phyloP scores from a whole-genome alignment of 2,797 vertebrate genomes.

The Pelodytes ibericus region DNA sequence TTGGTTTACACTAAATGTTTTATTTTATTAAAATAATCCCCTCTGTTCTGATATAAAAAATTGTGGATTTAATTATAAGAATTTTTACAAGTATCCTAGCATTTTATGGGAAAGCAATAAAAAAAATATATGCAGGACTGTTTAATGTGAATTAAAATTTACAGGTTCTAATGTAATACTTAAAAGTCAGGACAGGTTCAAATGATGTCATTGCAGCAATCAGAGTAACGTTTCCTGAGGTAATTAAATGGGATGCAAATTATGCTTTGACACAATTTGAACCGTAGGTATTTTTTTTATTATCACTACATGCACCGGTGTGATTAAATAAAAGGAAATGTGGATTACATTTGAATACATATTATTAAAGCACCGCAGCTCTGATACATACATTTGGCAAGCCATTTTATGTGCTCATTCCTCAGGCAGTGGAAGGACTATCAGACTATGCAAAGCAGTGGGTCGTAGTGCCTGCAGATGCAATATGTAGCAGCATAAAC shows the following conservation, averaged over 20 bases:
- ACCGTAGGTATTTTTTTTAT: conserved; percentile 8
- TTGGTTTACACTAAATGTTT: no score
- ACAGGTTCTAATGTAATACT: neutral
- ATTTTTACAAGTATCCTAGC: no score
- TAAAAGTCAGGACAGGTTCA: neutral
- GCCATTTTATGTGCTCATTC: neutral
- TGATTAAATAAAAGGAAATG: conserved; percentile 3
- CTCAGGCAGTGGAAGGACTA: neutral
- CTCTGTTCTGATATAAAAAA: no score
- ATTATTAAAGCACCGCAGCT: neutral
- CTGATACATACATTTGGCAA: neutral
- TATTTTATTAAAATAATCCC: no score
- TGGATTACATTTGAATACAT: neutral
- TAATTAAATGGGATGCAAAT: conserved; percentile 23
- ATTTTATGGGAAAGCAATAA: no score
- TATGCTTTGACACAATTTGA: conserved; percentile 9
- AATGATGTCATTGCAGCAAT: conserved; percentile 8
- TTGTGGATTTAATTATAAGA: no score
- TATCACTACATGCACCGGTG: neutral
- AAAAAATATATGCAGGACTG: no score
- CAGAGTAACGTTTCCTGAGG: neutral
- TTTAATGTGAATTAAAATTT: conserved; percentile 6
- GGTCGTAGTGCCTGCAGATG: neutral
- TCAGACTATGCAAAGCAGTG: neutral
- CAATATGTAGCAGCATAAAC: no score